These are phyloP conservation scores for Poeciliopsis turrubarensis DNA, from an alignment of 2,113 vertebrate genomes.

Conservation along the genomic window DNA sequence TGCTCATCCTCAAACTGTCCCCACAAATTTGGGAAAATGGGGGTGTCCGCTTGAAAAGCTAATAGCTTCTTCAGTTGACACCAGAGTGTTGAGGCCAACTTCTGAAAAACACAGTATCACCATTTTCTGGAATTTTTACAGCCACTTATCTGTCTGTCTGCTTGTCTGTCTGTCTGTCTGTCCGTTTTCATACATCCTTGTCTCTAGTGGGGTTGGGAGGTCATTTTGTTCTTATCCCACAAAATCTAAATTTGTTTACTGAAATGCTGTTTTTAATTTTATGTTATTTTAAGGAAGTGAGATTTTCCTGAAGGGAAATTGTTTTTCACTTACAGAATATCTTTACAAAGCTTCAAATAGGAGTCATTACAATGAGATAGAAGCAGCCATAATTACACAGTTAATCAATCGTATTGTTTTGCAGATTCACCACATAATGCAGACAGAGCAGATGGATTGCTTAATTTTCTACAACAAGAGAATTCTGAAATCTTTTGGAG, in stretches of 20 bases:
- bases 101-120: too few species aligned
- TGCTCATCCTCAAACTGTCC: too few species aligned
- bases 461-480: slow-evolving; percentile 46
- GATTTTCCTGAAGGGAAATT: slow-evolving; percentile 11
- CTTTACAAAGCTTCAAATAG: slow-evolving; percentile 32
- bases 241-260: background rate
- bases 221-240: background rate
- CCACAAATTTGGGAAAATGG: too few species aligned
- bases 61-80: too few species aligned
- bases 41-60: too few species aligned
- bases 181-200: too few species aligned
- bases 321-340: slow-evolving; percentile 35
- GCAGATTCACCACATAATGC: slow-evolving; percentile 50
- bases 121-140: too few species aligned
- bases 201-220: too few species aligned
- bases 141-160: background rate
- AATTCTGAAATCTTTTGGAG: slow-evolving; percentile 41
- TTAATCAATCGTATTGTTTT: slow-evolving; percentile 70
- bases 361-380: slow-evolving; percentile 37
- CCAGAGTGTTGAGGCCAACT: too few species aligned
- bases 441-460: slow-evolving; percentile 60
- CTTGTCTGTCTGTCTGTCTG: too few species aligned
- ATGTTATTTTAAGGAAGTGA: too few species aligned
- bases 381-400: slow-evolving; percentile 63
- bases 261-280: background rate